Base-by-base conservation (phyloP, 2,797 vertebrate genomes). In the Pipistrellus pygmaeus region DNA sequence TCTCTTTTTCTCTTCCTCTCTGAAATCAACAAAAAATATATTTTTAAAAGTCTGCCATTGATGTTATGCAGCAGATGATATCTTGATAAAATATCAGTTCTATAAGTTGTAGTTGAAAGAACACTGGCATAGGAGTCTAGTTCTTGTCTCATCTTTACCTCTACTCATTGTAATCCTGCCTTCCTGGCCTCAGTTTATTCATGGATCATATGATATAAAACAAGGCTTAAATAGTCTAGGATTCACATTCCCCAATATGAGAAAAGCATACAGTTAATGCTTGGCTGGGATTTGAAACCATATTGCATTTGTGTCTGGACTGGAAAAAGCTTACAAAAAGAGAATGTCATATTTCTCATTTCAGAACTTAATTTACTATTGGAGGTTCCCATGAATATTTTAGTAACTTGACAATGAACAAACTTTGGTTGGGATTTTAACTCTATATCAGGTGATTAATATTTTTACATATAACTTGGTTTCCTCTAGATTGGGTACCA, bases 341-440 rank as follows among this genome's bases (percentile, higher is more conserved):
- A 88, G 6, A 48, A 41, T 60, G 13, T 75, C 27, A 20, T 13
- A 46, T 64, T 95, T 93, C 81, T 82, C 94, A 86, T 66, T 73
- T 82, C 69, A 90, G 38, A 90, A 88, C 30, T 95, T 83, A 66
- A 86, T 75, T 77, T 91, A n/a, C 69, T 82, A 2, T 75, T 87
- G 44, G 53, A 89, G 10, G 73, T 91, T 82, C 69, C 55, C 71
- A 41, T 71, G 48, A 93, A 88, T 57, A 91, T 41, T 91, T 96
- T 82, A 90, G 73, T 82, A 81, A 64, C 15, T 66, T 76, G 76
- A 85, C 41, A 77, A 32, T 53, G n/a, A 75, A 93, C 15, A 83
- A 30, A 82, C 35, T 88, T 85, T 77, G 27, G 48, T 81, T 93
- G 91, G 75, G 55, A 15, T 89, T 92, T 30, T 55, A 72, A 76